phyloP scores from a whole-genome alignment of 1,140 invertebrate species.

The Drosophila melanica region DNA sequence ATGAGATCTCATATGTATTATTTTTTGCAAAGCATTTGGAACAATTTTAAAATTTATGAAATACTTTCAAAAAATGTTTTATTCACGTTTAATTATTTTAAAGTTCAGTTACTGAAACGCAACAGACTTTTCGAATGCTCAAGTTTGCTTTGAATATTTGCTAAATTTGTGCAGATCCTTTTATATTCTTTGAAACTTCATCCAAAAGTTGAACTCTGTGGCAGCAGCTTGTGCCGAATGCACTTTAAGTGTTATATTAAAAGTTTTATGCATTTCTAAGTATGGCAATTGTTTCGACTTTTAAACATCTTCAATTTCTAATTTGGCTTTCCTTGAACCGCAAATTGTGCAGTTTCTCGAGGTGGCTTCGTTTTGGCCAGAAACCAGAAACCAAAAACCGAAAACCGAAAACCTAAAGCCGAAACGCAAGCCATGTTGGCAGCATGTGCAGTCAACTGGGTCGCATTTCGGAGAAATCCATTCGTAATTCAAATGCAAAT shows the following conservation, averaged over 20 bases:
- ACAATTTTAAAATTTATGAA: too few relatives aligned
- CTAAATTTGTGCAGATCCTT: background rate
- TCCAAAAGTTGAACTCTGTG: background rate
- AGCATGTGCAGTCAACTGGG: conserved; percentile 70
- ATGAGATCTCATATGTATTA: too few relatives aligned
- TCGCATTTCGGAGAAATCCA: conserved; percentile 51
- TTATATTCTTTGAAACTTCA: background rate
- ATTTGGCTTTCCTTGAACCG: conserved; percentile 30
- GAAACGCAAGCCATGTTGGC: conserved; percentile 45
- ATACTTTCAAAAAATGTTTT: too few relatives aligned
- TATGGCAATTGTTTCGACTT: conserved; percentile 27
- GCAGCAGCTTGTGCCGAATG: conserved; percentile 4
- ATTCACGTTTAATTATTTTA: background rate
- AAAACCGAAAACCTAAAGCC: too few relatives aligned
- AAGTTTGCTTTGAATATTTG: background rate
- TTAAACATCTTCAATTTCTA: conserved; percentile 45
- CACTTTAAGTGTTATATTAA: conserved; percentile 26
- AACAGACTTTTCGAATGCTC: background rate
- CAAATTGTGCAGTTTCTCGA: conserved; percentile 5
- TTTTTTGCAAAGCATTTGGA: too few relatives aligned
- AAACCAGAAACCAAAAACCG: background rate
- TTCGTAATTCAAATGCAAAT: conserved; percentile 72
- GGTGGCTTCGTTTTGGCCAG: conserved; percentile 16
- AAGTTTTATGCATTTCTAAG: conserved; percentile 23
- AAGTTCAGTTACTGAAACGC: background rate